These are phyloP conservation scores for Drosophila robusta DNA, from an alignment of 2,888 invertebrate genomes.

Conservation along the genomic window DNA sequence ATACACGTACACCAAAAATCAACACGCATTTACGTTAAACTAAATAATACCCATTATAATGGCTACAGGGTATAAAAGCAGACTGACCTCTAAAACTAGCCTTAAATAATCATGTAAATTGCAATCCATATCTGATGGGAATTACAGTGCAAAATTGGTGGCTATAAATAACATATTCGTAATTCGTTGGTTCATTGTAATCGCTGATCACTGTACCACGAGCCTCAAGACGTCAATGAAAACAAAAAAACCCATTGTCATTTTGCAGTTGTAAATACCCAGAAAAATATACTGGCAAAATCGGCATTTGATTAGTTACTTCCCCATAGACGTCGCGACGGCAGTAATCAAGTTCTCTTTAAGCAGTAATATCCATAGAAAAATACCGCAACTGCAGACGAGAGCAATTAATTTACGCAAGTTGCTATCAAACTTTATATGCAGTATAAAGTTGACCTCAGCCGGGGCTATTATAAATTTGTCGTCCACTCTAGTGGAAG, in stretches of 20 bases:
- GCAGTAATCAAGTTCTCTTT: slow-evolving; percentile 14
- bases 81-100: too few relatives aligned
- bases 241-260: not conserved
- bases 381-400: slow-evolving; percentile 6
- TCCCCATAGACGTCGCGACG: slow-evolving; percentile 3
- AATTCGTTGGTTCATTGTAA: not conserved
- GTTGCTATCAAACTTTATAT: slow-evolving; percentile 13
- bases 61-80: too few relatives aligned
- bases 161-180: too few relatives aligned
- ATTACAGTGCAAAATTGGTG: too few relatives aligned
- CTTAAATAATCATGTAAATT: too few relatives aligned
- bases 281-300: not conserved
- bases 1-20: too few relatives aligned
- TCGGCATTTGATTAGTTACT: not conserved
- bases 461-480: not conserved
- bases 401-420: slow-evolving; percentile 9
- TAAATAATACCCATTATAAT: too few relatives aligned
- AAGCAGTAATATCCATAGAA: slow-evolving; percentile 5
- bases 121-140: too few relatives aligned
- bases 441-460: slow-evolving; percentile 8
- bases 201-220: not conserved
- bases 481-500: not conserved
- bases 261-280: not conserved
- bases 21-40: too few relatives aligned
- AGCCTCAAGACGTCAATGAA: not conserved